phyloP scores from a whole-genome alignment of 2,113 vertebrate genomes.

The Coturnix japonica region DNA sequence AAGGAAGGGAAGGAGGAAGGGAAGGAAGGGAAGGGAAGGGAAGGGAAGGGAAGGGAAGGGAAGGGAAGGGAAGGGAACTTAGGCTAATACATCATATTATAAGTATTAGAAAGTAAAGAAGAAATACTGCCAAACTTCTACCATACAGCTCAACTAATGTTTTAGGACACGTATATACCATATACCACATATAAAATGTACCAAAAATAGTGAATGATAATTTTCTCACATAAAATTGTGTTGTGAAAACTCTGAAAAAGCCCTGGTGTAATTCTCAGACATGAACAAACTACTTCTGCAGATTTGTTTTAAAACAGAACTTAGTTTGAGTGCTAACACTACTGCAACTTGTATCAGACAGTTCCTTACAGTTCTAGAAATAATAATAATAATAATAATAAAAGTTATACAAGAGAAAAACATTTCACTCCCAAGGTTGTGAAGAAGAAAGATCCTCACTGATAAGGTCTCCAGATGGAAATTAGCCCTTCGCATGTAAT shows the following conservation, averaged over 20 bases:
- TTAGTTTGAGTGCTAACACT: neutral
- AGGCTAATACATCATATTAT: neutral
- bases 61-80: too few species aligned
- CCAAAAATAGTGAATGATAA: neutral
- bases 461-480: slow-evolving; percentile 59
- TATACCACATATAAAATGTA: neutral
- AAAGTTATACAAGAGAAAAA: slow-evolving; percentile 51
- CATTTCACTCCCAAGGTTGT: slow-evolving; percentile 45
- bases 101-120: neutral
- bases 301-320: neutral
- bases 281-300: neutral
- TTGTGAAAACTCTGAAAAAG: neutral
- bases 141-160: neutral
- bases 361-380: neutral
- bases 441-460: slow-evolving; percentile 43
- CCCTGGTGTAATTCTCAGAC: neutral
- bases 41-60: too few species aligned
- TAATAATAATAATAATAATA: neutral
- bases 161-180: neutral
- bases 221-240: neutral
- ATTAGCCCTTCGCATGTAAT: slow-evolving; percentile 73
- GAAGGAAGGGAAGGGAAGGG: too few species aligned
- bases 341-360: neutral
- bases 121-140: neutral
- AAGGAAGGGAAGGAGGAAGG: too few species aligned